Base-by-base conservation (phyloP, 23 tunicate species). In the Diplosoma virens region DNA sequence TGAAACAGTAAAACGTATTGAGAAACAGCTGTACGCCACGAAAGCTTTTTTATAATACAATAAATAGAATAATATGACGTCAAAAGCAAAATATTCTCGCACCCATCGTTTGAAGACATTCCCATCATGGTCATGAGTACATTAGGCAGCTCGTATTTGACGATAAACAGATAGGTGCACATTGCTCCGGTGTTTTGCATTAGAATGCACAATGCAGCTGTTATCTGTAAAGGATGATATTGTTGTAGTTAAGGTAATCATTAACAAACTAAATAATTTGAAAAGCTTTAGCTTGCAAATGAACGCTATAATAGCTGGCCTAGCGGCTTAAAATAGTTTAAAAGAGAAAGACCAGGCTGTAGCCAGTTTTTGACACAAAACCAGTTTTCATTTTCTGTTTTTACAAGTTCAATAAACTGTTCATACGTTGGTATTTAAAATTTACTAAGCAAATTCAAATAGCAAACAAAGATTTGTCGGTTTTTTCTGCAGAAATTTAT, bases 141-240 rank as follows among this genome's bases (percentile, higher is more conserved):
- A 60, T 92, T 85, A 28, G 97, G 97, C 24, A 92, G 77, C 52
- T 95, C 96, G 61, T 89, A 84, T 78, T 95, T 95, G 33, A 95
- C 95, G 26, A 95, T 95, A 47, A 95, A 95, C 23, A 95, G 81
- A 55, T 95, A 95, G 60, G 87, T 83, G 59, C 86, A 67, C 99
- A 95, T 95, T 25, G 99, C 99, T 22, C 99, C 99, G 77, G 89
- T 95, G 75, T 95, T 95, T 77, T 95, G 99, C 71, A 85, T 25
- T 4, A 95, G 66, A 61, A 95, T 89, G 77, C 99, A 95, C 23
- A 70, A 33, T 21, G 96, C 96, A 30, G 96, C 96, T 5, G 89
- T 59, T 28, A 80, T 75, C 97, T 92, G 82, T 21, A 47, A 72
- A 34, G 28, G 46, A 50, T 9, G 36, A 18, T 34, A 9, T 45